A percentile compares a stretch with the other conserved stretches of the same genome.
Conservation (phyloP, 2,888 invertebrate species). For the Crematogaster levior region DNA sequence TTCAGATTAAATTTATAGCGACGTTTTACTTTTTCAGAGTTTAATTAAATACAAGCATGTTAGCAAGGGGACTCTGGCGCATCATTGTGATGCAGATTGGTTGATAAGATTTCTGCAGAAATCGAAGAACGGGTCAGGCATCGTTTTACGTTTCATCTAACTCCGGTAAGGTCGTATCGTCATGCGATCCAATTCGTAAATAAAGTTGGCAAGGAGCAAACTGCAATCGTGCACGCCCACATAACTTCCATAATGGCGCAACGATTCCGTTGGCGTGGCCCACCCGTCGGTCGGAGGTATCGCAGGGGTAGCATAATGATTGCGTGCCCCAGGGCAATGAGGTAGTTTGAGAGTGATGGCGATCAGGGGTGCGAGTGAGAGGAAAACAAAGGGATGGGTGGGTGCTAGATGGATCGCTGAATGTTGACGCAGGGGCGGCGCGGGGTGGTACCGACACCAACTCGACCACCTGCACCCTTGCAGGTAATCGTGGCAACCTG, state of each 20-base stretch:
- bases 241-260: slow-evolving; percentile 84
- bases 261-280: slow-evolving; percentile 80
- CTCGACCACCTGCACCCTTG: slow-evolving; percentile 62
- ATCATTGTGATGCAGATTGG: slow-evolving; percentile 19
- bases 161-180: slow-evolving; percentile 60
- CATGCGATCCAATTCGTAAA: slow-evolving; percentile 83
- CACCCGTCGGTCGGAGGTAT: slow-evolving; percentile 68
- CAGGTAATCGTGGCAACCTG: slow-evolving; percentile 57
- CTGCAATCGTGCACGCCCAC: slow-evolving; percentile 84
- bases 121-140: slow-evolving; percentile 20
- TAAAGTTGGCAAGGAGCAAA: slow-evolving; percentile 84
- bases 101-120: slow-evolving; percentile 29
- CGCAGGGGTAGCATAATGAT: slow-evolving; percentile 80
- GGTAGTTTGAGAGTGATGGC: slow-evolving; percentile 75
- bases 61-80: neutral
- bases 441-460: slow-evolving; percentile 77
- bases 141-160: slow-evolving; percentile 42
- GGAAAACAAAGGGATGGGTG: slow-evolving; percentile 44
- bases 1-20: no score
- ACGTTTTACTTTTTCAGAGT: no score
- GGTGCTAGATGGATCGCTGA: slow-evolving; percentile 54
- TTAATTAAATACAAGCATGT: slow-evolving; percentile 18
- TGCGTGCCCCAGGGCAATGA: slow-evolving; percentile 83
- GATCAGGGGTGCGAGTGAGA: slow-evolving; percentile 60
- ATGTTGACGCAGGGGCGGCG: slow-evolving; percentile 76